Conservation (phyloP, 2,888 invertebrate genomes). For the Neoscelio sp. region DNA sequence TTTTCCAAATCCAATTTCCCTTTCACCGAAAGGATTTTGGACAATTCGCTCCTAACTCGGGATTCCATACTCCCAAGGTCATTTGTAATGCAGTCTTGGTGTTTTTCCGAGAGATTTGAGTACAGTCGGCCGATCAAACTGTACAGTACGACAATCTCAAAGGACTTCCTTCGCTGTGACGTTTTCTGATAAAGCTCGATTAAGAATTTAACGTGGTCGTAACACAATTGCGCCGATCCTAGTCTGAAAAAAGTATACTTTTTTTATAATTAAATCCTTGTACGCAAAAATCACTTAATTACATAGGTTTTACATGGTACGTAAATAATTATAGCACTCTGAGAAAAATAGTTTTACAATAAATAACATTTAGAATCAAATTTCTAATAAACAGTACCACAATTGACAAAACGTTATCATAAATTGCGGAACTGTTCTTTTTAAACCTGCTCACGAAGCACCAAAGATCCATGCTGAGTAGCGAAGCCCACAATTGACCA, state of each 20-base stretch:
- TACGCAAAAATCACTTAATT: no score
- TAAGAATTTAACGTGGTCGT: constrained; percentile 75
- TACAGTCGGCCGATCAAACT: constrained; percentile 76
- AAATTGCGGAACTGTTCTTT: no score
- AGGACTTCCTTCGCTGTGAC: constrained; percentile 67
- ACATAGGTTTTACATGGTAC: no score
- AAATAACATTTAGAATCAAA: no score
- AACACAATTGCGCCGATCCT: constrained; percentile 74
- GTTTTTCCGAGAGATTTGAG: constrained; percentile 72
- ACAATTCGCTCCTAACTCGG: constrained; percentile 60
- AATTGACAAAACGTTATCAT: no score
- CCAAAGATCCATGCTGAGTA: constrained; percentile 78
- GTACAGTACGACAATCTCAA: constrained; percentile 73
- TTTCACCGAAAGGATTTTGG: constrained; percentile 60
- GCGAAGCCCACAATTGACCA: constrained; percentile 75
- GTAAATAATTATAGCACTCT: no score
- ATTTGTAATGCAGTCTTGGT: constrained; percentile 68
- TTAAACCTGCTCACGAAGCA: constrained; percentile 76
- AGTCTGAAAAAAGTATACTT: no score
- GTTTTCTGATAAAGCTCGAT: constrained; percentile 73
- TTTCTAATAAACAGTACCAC: no score
- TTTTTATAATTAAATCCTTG: no score
- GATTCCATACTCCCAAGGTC: constrained; percentile 64
- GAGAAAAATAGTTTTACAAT: no score
- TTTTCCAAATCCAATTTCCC: constrained; percentile 65